A percentile compares a stretch with the other conserved stretches of the same genome.
Conservation (phyloP, 2,113 vertebrate genomes). For the Callipepla californica region DNA sequence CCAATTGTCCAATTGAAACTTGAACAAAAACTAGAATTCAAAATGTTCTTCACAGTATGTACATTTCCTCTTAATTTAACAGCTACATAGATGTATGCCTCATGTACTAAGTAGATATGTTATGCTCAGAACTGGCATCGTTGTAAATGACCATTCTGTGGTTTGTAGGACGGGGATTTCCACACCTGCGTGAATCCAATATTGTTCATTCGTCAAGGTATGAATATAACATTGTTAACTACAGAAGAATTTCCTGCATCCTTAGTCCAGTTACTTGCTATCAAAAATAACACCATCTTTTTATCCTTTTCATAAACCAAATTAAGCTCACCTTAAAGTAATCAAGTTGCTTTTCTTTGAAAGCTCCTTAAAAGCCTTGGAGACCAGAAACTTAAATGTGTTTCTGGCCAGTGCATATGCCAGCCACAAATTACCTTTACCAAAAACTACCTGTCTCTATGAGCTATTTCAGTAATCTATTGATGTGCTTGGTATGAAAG, state of each 20-base stretch:
- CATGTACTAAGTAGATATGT: neutral
- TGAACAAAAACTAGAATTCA: neutral
- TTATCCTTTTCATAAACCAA: neutral
- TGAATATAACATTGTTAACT: constrained; percentile 12
- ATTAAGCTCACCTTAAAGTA: neutral
- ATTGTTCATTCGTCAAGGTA: constrained; percentile 65
- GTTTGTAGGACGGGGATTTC: constrained; percentile 67
- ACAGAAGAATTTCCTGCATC: neutral
- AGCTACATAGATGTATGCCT: neutral
- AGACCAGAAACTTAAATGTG: neutral
- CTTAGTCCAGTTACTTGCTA: neutral
- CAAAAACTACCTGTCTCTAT: no score
- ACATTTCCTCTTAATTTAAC: neutral
- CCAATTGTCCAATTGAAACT: neutral
- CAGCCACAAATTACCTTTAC: neutral
- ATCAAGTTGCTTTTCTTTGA: neutral
- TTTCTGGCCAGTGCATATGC: neutral
- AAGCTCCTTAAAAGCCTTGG: neutral
- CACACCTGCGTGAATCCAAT: constrained; percentile 59
- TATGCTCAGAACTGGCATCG: neutral
- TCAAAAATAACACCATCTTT: neutral
- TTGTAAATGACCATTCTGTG: constrained; percentile 58
- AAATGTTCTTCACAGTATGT: neutral
- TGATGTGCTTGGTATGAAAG: neutral
- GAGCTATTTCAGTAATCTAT: neutral